phyloP scores from a whole-genome alignment of 2,113 vertebrate species.

The Tamias sibiricus region DNA sequence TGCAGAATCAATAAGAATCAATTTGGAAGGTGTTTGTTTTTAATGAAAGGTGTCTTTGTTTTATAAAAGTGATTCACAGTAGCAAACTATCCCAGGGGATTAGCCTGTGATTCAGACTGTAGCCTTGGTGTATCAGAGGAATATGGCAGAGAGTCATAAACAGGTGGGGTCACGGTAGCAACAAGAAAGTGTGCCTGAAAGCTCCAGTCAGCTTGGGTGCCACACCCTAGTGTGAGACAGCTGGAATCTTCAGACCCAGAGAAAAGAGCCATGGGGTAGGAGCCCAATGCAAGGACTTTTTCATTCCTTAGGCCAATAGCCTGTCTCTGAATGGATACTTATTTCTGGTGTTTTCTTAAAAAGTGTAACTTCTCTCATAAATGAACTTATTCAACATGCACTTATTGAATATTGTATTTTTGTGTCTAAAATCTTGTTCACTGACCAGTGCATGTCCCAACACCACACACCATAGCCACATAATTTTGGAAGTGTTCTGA shows the following conservation, averaged over 20 bases:
- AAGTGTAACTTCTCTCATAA: neutral
- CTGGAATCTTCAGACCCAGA: neutral
- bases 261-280: neutral
- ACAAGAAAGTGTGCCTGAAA: neutral
- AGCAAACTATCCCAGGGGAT: neutral
- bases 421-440: neutral
- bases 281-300: neutral
- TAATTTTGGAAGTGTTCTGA: neutral
- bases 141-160: neutral
- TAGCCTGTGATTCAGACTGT: constrained; percentile 48
- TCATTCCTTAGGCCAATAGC: neutral
- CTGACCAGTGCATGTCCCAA: neutral
- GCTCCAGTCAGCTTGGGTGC: too few species aligned
- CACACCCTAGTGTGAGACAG: neutral
- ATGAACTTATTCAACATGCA: neutral
- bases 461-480: too few species aligned
- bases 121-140: neutral
- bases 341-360: neutral
- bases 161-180: neutral
- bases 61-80: constrained; percentile 53
- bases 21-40: neutral
- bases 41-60: constrained; percentile 29
- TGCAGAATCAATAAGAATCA: neutral
- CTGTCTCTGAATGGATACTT: neutral
- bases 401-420: neutral